Evolutionary conservation across 1,140 invertebrate genomes (phyloP).

Genomic region (Bombus affinis): DNA sequence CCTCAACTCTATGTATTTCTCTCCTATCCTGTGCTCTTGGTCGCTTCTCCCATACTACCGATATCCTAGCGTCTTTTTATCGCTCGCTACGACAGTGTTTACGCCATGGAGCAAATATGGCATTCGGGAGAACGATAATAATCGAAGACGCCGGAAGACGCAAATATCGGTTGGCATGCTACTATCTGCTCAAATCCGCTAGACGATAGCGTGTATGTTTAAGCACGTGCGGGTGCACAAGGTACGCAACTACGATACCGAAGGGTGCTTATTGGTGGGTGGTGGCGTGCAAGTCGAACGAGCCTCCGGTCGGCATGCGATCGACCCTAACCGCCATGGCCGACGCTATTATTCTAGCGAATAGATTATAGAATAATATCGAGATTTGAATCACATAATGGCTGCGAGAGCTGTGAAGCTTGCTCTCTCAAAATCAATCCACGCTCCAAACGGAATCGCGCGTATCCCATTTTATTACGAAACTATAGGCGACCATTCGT

Average conservation of each 20-base stretch:
- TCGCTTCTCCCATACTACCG: not conserved
- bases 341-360: conserved; percentile 69
- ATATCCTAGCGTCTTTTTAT: not conserved
- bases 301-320: conserved; percentile 64
- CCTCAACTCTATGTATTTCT: conserved; percentile 37
- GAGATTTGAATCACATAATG: conserved; percentile 69
- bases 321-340: conserved; percentile 65
- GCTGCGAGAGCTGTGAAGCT: conserved; percentile 45
- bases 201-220: not conserved
- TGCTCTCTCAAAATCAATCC: conserved; percentile 47
- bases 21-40: conserved; percentile 2
- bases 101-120: conserved; percentile 68
- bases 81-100: conserved; percentile 44
- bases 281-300: conserved; percentile 69
- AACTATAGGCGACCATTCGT: not conserved
- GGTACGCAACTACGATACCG: conserved; percentile 12
- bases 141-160: conserved; percentile 42
- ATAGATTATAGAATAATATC: conserved; percentile 74
- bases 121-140: conserved; percentile 25
- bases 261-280: conserved; percentile 54
- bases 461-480: not conserved
- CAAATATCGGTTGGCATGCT: not conserved
- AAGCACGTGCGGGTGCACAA: not conserved
- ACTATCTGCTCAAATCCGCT: not conserved
- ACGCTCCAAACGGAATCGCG: not conserved